Conservation (phyloP, 2,113 vertebrate genomes). For the Nothoprocta perdicaria region DNA sequence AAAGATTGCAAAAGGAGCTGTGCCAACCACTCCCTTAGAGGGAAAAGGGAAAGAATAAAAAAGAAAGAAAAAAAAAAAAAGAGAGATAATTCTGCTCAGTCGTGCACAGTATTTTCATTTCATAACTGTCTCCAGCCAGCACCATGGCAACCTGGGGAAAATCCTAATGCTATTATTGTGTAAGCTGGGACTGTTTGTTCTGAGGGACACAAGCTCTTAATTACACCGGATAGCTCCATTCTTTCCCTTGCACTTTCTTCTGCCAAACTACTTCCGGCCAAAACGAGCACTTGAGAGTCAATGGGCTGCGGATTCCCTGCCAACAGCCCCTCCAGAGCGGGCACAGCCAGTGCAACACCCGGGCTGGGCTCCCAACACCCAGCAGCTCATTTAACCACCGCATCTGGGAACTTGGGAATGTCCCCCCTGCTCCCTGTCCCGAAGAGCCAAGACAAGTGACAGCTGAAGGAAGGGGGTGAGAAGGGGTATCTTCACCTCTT, state of each 20-base stretch:
- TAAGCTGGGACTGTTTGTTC: slow-evolving; percentile 69
- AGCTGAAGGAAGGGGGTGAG: neutral
- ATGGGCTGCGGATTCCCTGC: neutral
- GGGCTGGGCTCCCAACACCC: neutral
- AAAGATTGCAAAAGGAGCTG: slow-evolving; percentile 33
- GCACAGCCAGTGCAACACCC: neutral
- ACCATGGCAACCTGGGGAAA: slow-evolving; percentile 74
- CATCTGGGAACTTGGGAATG: neutral
- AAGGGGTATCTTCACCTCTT: neutral
- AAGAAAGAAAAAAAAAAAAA: neutral
- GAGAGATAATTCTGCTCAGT: slow-evolving; percentile 48
- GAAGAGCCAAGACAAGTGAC: neutral
- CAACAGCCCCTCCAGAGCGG: neutral
- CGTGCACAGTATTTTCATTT: slow-evolving; percentile 69
- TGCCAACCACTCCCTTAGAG: slow-evolving; percentile 60
- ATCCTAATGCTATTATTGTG: slow-evolving; percentile 71
- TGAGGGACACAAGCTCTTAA: slow-evolving; percentile 74
- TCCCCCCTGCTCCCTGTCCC: too few species aligned
- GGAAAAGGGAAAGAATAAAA: neutral
- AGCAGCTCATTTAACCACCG: neutral
- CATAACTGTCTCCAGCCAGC: slow-evolving; percentile 69
- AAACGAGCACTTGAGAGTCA: slow-evolving; percentile 33
- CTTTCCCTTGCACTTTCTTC: slow-evolving; percentile 54
- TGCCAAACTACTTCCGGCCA: slow-evolving; percentile 66
- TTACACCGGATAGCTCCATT: slow-evolving; percentile 73